Evolutionary conservation across 2,113 vertebrate species (phyloP), one percentile per base, ranked within the genome.

Genomic region (Pluvialis apricaria): DNA sequence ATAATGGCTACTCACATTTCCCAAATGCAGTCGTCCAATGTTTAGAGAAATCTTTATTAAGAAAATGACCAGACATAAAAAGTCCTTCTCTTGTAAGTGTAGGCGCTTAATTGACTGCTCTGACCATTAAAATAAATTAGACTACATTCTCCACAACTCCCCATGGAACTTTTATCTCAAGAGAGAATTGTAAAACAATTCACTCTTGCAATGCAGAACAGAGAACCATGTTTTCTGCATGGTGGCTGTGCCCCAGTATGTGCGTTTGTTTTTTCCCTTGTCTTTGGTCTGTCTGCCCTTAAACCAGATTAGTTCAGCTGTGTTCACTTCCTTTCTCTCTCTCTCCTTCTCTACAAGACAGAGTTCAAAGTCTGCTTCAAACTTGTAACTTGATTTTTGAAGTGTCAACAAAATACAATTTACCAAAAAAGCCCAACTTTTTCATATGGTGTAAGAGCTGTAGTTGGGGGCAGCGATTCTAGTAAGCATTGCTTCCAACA

Each of bases 51-150:
- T 70, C 86, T 95, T 86, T 97, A 80, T 96, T 92, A 93, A 81
- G 82, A 92, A 95, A 96, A 96, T 96, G 95, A 94, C 94, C 94
- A 92, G 88, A 71, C 83, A 91, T 95, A 91, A 93, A 94, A 91
- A 95, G 90, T 90, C 61, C 69, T 95, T 92, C 75, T 71, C 69
- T 69, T 86, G 32, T 84, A 94, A 95, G 88, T 55, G 65, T 75
- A 95, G 86, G 76, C 90, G 92, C 64, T 96, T 96, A 96, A 97
- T 76, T 96, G 90, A 94, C 92, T 96, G 49, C 80, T 92, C 86
- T 92, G 77, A 95, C 96, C 95, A 96, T 95, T 97, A 96, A 96
- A 96, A 96, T 96, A 97, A 97, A 96, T 97, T 94, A 93, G 86
- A 86, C 88, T 92, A 20, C 77, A 71, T 88, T 96, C 90, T 94